Conservation (phyloP, 2,888 invertebrate genomes). For the Andrena hattorfiana region DNA sequence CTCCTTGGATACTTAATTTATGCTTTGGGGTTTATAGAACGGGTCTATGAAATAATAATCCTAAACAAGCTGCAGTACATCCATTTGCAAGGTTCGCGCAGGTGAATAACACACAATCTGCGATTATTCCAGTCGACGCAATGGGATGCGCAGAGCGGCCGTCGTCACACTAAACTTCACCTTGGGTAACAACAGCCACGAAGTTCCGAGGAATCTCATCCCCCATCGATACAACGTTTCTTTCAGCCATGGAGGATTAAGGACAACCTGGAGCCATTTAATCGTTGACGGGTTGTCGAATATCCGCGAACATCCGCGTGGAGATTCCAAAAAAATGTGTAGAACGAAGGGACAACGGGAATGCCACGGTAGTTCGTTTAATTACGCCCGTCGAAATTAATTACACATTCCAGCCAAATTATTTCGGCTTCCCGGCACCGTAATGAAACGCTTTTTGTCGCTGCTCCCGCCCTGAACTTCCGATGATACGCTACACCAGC, state of each 20-base stretch:
- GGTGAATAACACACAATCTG: neutral
- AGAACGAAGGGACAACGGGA: neutral
- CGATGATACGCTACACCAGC: slow-evolving; percentile 37
- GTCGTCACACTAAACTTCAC: slow-evolving; percentile 21
- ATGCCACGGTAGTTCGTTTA: neutral
- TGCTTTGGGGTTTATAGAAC: neutral
- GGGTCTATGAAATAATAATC: neutral
- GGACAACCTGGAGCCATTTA: slow-evolving; percentile 11
- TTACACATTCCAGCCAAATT: slow-evolving; percentile 16
- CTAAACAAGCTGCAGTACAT: neutral
- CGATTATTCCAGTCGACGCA: slow-evolving; percentile 28
- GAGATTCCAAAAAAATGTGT: neutral
- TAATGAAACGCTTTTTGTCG: slow-evolving; percentile 45
- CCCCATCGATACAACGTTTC: slow-evolving; percentile 27
- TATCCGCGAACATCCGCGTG: neutral
- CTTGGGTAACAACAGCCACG: slow-evolving; percentile 1
- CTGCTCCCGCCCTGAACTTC: slow-evolving; percentile 31
- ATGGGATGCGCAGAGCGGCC: slow-evolving; percentile 7
- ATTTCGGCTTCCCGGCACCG: slow-evolving; percentile 27
- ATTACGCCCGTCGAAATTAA: slow-evolving; percentile 37
- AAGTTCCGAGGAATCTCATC: slow-evolving; percentile 27
- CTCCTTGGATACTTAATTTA: slow-evolving; percentile 6
- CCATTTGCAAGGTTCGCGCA: slow-evolving; percentile 11
- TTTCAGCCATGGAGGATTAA: neutral
- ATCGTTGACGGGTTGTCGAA: neutral